Evolutionary conservation across 1,140 invertebrate species (phyloP), one percentile per base, ranked within the genome.

Genomic region (Tetramorium parvispinum): DNA sequence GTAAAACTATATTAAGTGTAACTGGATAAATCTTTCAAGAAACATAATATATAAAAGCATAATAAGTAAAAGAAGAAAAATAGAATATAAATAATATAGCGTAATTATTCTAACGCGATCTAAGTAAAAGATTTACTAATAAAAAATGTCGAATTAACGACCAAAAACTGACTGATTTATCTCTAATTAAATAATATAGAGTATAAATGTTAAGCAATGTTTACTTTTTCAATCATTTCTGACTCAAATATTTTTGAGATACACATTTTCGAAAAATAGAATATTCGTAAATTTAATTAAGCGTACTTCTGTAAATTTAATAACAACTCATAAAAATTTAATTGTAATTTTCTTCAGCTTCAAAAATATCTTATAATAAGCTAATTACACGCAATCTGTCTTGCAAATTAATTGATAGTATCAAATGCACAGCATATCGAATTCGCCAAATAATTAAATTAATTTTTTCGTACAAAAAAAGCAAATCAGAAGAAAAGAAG

Each of bases 401-500:
- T 10, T 75, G 10, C 5, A 16, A 21, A 49, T 32, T 32, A 32
- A 32, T 32, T 32, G 32, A 32, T 4, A 32, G 32, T 32, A 32
- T 3, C 7, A 79, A 79, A 40, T 24, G 1, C 3, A 10, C 8
- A 24, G 6, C 46, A 6, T 79, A 70, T 70, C 63, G 7, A 53
- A 53, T 68, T 32, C 0, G 27, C 1, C 6, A 68, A 5, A 55
- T 70, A 68, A 81, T 79, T 79, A 40, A 79, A 79, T 57, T 27
- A 68, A 40, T 21, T 81, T 10, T 81, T 70, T 70, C 24, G 27
- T 46, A 46, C 2, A 5, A 63, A 27, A 55, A 85, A 85, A 66
- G 11, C 8, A 24, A 3, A 32, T 63, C 21, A 16, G 43, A 53
- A 40, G 43, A 65, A 77, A 70, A 5, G 11, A 10, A 66, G 8